Evolutionary conservation across 2,113 vertebrate genomes (phyloP), one percentile per base, ranked within the genome.

Genomic region (Periophthalmus modestus): DNA sequence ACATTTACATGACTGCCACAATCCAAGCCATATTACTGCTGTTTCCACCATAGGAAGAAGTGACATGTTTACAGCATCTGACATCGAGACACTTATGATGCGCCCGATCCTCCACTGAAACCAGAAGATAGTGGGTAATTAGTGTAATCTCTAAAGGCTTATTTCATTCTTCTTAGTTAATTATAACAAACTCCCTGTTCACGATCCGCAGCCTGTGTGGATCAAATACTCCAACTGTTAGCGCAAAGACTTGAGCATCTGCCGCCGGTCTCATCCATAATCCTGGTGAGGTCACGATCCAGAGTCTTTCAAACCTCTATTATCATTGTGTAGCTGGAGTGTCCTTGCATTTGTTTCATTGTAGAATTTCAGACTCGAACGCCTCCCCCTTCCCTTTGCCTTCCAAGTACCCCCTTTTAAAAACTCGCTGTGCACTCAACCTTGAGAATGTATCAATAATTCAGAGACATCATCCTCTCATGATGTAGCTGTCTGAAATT

Each of bases 381-480:
- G 79, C 69, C 50, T 16, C 68, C 71, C 23, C 23, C 23, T 5
- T 82, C 85, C 74, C 70, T 34, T 66, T 58, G 72, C 74, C 82
- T 86, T 82, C 61, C 43, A 67, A 74, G 70, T 54, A 72, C 79
- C 39, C 55, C 66, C 39, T 72, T 77, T 74, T 87, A 82, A 78
- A 88, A 88, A 88, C 86, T 78, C 81, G 69, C 21, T 74, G 85
- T 83, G 86, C 90, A 87, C 89, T 91, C 89, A 92, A 91, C 91
- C 91, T 91, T 91, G 91, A 90, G 74, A 84, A 82, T 63, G 84
- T 90, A 91, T 92, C 90, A 92, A 92, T 93, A 91, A 93, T 93
- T 93, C 84, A 93, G 83, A 89, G 73, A 86, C 89, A 89, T 91
- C 89, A 88, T 89, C 91, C 82, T 90, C 88, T 89, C 89, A 80